Evolutionary conservation across 2,797 vertebrate species (phyloP).

Genomic region (Pseudochirops cupreus): DNA sequence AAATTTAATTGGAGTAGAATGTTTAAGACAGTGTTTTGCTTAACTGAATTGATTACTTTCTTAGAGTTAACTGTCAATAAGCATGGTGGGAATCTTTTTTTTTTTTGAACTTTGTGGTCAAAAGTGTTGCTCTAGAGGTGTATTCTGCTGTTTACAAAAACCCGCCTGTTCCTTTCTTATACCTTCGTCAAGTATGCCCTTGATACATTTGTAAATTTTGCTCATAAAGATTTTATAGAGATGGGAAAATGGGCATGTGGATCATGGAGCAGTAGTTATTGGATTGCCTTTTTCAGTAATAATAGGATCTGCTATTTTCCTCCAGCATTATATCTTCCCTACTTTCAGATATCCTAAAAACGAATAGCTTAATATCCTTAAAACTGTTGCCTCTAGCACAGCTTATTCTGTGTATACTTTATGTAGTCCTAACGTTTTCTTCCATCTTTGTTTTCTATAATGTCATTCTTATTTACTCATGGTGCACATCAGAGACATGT

Average conservation of each 20-base stretch:
- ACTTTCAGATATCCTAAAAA: background rate
- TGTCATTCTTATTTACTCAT: background rate
- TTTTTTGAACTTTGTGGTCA: background rate
- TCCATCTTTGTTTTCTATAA: background rate
- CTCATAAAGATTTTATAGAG: background rate
- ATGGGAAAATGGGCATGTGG: background rate
- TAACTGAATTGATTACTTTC: background rate
- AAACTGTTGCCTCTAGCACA: background rate
- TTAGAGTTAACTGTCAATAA: background rate
- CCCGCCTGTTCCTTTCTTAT: background rate
- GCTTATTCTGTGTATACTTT: background rate
- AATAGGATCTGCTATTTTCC: background rate
- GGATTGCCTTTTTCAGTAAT: background rate
- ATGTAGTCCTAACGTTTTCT: background rate
- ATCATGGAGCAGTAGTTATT: background rate
- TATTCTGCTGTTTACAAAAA: background rate
- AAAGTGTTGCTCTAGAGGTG: background rate
- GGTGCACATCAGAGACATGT: background rate
- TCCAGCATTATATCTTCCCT: background rate
- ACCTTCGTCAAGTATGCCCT: background rate
- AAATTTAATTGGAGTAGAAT: background rate
- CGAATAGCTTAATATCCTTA: background rate
- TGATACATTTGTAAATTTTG: background rate
- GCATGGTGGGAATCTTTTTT: background rate
- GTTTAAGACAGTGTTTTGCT: background rate